phyloP scores from a whole-genome alignment of 2,113 vertebrate genomes.

The Glareola pratincola region DNA sequence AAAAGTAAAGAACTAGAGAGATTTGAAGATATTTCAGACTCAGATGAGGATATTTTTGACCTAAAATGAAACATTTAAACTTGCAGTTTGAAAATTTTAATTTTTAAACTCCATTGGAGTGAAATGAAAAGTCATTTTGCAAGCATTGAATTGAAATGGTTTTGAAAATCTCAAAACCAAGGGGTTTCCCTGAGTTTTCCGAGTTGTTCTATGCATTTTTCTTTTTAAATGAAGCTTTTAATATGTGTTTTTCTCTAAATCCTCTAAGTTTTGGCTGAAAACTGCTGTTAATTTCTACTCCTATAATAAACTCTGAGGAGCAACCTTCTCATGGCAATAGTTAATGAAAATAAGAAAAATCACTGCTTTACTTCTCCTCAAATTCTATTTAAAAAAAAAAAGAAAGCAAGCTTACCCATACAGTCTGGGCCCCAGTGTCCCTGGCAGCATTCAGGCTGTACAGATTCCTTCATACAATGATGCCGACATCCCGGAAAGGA shows the following conservation, averaged over 20 bases:
- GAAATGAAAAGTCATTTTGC: not conserved
- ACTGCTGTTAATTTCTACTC: not conserved
- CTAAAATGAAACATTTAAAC: not conserved
- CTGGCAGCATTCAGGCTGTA: constrained; percentile 73
- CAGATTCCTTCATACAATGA: constrained; percentile 58
- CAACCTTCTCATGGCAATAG: not conserved
- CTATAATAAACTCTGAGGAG: not conserved
- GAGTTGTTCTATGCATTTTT: not conserved
- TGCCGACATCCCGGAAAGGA: constrained; percentile 73
- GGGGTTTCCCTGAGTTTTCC: not conserved
- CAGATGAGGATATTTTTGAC: not conserved
- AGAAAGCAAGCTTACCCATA: constrained; percentile 62
- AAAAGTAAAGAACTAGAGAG: not conserved
- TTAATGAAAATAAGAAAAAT: not conserved
- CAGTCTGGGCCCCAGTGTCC: constrained; percentile 80
- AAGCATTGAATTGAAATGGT: not conserved
- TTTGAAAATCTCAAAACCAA: not conserved
- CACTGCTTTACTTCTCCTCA: not conserved
- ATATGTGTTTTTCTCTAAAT: not conserved
- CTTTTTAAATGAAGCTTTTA: not conserved
- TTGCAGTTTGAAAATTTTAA: not conserved
- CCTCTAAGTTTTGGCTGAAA: not conserved
- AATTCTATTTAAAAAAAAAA: not conserved
- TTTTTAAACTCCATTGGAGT: not conserved
- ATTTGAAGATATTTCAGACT: not conserved